Evolutionary conservation across 2,797 vertebrate genomes (phyloP).

Genomic region (Chiloscyllium punctatum): DNA sequence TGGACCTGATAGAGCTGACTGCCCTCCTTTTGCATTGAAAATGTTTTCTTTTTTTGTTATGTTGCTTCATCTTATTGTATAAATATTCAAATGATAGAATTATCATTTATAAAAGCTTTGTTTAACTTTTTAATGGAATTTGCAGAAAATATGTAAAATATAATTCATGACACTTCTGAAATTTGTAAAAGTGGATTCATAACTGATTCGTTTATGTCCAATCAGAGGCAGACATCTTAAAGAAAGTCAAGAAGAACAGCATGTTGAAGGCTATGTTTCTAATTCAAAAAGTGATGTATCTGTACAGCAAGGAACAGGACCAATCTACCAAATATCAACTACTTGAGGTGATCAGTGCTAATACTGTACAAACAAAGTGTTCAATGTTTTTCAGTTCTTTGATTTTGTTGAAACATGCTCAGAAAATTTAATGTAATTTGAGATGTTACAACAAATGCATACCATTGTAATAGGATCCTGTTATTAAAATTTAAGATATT

Average conservation of each 20-base stretch:
- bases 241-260: conserved; percentile 77
- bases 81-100: neutral
- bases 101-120: neutral
- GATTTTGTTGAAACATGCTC: neutral
- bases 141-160: neutral
- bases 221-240: conserved; percentile 63
- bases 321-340: conserved; percentile 54
- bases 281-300: conserved; percentile 71
- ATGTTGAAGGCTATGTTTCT: conserved; percentile 78
- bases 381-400: neutral
- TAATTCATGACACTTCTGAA: neutral
- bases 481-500: neutral
- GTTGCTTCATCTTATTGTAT: neutral
- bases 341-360: conserved; percentile 64
- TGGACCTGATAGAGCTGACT: neutral
- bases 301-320: conserved; percentile 52
- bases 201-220: conserved; percentile 39
- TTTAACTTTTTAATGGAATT: neutral
- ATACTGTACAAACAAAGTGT: neutral
- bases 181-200: neutral
- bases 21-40: neutral
- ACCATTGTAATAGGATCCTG: neutral
- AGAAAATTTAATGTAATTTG: neutral
- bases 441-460: neutral
- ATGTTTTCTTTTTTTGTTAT: neutral